Evolutionary conservation across 1,140 invertebrate genomes (phyloP).

Genomic region (Brachionus koreanus): DNA sequence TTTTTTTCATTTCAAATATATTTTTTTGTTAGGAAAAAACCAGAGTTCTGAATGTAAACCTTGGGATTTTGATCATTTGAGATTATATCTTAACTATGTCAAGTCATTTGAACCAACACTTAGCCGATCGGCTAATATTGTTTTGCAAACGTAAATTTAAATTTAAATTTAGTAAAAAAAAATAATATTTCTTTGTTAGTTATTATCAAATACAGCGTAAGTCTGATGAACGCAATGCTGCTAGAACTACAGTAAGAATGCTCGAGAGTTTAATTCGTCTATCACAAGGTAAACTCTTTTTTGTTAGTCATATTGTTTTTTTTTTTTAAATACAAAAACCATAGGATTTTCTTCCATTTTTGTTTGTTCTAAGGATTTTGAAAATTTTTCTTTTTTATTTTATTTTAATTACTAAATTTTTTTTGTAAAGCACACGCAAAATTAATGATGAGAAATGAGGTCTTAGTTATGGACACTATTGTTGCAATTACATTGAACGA

Average conservation of each 20-base stretch:
- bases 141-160: slow-evolving; percentile 18
- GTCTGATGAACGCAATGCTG: background rate
- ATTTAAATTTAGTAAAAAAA: background rate
- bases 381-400: too few species aligned
- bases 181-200: background rate
- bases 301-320: too few species aligned
- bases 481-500: slow-evolving; percentile 70
- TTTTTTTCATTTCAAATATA: background rate
- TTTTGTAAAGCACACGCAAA: slow-evolving; percentile 66
- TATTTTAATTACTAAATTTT: background rate
- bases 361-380: too few species aligned
- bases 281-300: too few species aligned
- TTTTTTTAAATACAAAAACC: too few species aligned
- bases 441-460: slow-evolving; percentile 67
- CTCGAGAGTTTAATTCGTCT: slow-evolving; percentile 75
- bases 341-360: too few species aligned
- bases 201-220: slow-evolving; percentile 24
- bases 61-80: slow-evolving; percentile 68
- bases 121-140: slow-evolving; percentile 65
- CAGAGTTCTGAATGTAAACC: slow-evolving; percentile 47
- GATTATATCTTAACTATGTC: slow-evolving; percentile 71
- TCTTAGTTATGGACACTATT: slow-evolving; percentile 69
- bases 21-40: background rate
- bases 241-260: slow-evolving; percentile 41
- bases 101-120: slow-evolving; percentile 67